phyloP scores from a whole-genome alignment of 2,888 invertebrate species.

The Bruchidius siliquastri region DNA sequence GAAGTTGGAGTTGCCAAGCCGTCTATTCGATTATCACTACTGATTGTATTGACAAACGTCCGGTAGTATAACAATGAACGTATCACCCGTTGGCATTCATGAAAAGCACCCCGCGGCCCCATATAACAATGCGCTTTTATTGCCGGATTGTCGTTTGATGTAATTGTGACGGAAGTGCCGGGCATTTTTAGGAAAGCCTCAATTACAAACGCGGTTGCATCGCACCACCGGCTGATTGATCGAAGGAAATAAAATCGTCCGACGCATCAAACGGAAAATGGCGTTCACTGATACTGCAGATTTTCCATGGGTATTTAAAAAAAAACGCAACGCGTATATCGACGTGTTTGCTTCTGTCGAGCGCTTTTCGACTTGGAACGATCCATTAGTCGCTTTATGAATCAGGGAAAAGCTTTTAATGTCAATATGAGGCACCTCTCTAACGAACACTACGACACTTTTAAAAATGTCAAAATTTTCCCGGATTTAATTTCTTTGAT shows the following conservation, averaged over 20 bases:
- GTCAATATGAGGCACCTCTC: no score
- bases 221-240: not conserved
- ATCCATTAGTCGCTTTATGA: not conserved
- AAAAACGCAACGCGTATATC: not conserved
- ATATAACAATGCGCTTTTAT: conserved; percentile 32
- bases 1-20: no score
- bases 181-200: conserved; percentile 6
- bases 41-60: not conserved
- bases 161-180: conserved; percentile 20
- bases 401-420: not conserved
- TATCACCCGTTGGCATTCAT: conserved; percentile 19
- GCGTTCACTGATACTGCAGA: not conserved
- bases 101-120: conserved; percentile 34
- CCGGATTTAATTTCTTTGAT: no score
- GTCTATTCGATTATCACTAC: no score
- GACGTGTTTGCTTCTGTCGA: not conserved
- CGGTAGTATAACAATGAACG: conserved; percentile 5
- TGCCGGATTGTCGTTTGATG: conserved; percentile 13
- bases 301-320: not conserved
- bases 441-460: no score
- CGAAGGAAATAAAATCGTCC: not conserved
- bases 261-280: not conserved
- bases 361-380: not conserved
- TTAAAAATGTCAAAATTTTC: no score
- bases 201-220: not conserved